Percentiles rank a stretch among this genome's conserved stretches.
These are phyloP conservation scores for Caloenas nicobarica DNA, from an alignment of 2,113 vertebrate species.

Conservation along the genomic window DNA sequence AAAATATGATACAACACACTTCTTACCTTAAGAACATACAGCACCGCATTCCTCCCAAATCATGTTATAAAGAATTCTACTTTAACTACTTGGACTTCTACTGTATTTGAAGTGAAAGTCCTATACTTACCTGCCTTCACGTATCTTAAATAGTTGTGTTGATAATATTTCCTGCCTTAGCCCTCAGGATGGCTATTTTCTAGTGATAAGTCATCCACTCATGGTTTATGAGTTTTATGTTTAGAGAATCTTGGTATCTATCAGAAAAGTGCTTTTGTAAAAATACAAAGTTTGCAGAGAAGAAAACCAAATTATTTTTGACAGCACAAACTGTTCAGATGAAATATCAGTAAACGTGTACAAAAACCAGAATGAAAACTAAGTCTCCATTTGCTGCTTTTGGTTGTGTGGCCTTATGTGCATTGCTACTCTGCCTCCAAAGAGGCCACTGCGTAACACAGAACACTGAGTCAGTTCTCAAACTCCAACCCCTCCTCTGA, in stretches of 20 bases:
- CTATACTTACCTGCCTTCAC: background rate
- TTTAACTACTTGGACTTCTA: background rate
- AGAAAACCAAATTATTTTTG: background rate
- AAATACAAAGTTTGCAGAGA: background rate
- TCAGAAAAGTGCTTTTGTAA: background rate
- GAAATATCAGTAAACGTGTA: background rate
- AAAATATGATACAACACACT: background rate
- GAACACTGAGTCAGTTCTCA: background rate
- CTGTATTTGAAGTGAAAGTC: background rate
- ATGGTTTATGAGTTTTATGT: background rate
- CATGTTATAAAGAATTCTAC: background rate
- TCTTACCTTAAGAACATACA: background rate
- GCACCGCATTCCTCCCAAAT: background rate
- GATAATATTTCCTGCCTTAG: background rate
- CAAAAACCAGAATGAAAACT: background rate
- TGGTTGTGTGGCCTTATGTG: rapidly evolving
- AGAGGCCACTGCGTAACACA: rapidly evolving
- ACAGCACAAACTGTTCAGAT: background rate
- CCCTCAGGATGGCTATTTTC: background rate
- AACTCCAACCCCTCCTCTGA: background rate
- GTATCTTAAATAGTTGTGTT: background rate
- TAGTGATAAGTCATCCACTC: background rate
- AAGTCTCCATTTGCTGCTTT: background rate
- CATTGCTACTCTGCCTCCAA: background rate
- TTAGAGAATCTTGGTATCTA: background rate